These are phyloP conservation scores for Macrochelys suwanniensis DNA, from an alignment of 2,797 vertebrate species.

Conservation along the genomic window DNA sequence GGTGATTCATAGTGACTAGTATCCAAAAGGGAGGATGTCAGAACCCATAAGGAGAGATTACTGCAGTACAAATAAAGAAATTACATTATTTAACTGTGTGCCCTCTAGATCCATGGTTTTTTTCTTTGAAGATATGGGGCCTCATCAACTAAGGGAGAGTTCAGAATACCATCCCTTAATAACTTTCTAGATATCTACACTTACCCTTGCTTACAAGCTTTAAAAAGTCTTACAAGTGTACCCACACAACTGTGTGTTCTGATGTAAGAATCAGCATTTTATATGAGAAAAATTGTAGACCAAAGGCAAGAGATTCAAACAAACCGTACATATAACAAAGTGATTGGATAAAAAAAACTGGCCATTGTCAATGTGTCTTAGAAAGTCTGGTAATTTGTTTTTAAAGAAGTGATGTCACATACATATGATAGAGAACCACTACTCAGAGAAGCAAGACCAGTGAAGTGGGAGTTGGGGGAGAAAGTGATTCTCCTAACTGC, in stretches of 20 bases:
- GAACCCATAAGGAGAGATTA: neutral
- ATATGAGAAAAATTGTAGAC: neutral
- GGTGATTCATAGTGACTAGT: accelerated
- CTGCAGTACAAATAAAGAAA: neutral
- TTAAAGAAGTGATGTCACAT: neutral
- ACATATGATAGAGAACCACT: neutral
- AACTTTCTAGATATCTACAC: neutral
- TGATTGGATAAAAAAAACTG: neutral
- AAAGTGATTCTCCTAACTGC: neutral
- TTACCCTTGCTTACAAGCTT: neutral
- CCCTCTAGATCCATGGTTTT: neutral
- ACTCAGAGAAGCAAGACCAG: neutral
- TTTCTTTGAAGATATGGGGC: neutral
- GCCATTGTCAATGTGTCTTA: neutral
- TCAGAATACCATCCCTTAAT: neutral
- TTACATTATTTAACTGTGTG: neutral
- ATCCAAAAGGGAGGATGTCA: accelerated
- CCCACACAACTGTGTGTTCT: neutral
- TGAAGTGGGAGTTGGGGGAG: neutral
- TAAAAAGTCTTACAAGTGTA: neutral
- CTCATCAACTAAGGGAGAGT: accelerated
- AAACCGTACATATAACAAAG: neutral
- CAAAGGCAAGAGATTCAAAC: neutral
- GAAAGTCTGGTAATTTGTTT: neutral
- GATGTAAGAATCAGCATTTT: neutral